Evolutionary conservation across 2,888 invertebrate genomes (phyloP), one percentile per base, ranked within the genome.

Genomic region (Prosapia bicincta): DNA sequence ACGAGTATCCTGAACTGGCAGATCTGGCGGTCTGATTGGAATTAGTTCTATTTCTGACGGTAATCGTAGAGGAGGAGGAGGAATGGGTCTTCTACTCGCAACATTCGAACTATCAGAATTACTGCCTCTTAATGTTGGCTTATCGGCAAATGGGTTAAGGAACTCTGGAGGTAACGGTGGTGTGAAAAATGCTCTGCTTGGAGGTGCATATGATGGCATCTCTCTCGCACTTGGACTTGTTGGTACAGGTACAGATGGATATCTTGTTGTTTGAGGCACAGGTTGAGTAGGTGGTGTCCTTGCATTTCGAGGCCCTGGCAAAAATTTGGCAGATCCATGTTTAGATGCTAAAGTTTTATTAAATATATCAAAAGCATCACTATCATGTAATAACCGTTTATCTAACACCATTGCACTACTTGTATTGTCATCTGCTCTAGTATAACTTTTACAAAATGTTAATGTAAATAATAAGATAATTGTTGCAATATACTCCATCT

Each of bases 111-210:
- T 85, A 66, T 90, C 90, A 38, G 88, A 88, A 81, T 89, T 89
- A n/a, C 89, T 88, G 81, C 93, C 93, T 82, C 95, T 88, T 77
- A 95, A 86, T 69, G 95, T 95, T 72, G 95, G 95, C 85, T 94
- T 95, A 83, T 95, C 94, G n/a, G 94, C 94, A 83, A 95, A 95
- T 0, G 95, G 94, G 86, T 94, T 93, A 78, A 91, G 89, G 83
- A 93, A 93, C 85, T 94, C 94, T 9, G 93, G 93, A 15, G 94
- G 95, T 79, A 95, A 84, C 0, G 94, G 94, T 0, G 95, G 95
- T 0, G 95, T 95, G 85, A 93, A 91, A 84, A 93, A 92, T 25
- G 88, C 87, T 15, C 91, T 88, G 76, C 94, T 86, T 32, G 92
- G 92, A 25, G 95, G 94, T 72, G 94, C 93, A 85, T 95, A 95